Conservation (phyloP, 2,113 vertebrate species). For the Macroglossus sobrinus region DNA sequence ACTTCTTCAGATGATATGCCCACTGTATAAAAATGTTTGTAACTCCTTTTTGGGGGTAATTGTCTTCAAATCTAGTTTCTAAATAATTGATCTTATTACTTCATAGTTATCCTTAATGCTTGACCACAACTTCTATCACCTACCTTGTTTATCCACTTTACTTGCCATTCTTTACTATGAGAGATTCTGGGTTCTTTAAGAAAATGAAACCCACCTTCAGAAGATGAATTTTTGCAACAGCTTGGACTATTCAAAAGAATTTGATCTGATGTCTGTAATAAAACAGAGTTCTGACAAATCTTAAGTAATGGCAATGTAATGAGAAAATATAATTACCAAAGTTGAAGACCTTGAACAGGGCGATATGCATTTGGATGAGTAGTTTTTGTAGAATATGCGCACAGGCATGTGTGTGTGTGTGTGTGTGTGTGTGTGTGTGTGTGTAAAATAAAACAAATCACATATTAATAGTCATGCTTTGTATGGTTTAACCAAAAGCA, state of each 20-base stretch:
- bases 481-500: background rate
- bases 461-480: background rate
- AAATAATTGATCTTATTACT: background rate
- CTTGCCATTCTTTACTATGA: background rate
- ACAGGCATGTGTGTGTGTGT: background rate
- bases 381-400: too few species aligned
- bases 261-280: background rate
- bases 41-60: background rate
- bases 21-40: background rate
- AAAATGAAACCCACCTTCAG: constrained; percentile 1
- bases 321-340: background rate
- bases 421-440: background rate
- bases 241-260: background rate
- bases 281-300: background rate
- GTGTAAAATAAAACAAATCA: background rate
- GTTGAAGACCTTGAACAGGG: background rate
- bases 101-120: background rate
- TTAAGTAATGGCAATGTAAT: background rate
- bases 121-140: background rate
- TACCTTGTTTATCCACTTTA: background rate
- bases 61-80: background rate
- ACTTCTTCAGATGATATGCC: background rate
- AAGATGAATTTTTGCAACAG: background rate
- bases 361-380: background rate
- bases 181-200: background rate